Conservation (phyloP, 2,113 vertebrate genomes). For the Oenanthe oenanthe region DNA sequence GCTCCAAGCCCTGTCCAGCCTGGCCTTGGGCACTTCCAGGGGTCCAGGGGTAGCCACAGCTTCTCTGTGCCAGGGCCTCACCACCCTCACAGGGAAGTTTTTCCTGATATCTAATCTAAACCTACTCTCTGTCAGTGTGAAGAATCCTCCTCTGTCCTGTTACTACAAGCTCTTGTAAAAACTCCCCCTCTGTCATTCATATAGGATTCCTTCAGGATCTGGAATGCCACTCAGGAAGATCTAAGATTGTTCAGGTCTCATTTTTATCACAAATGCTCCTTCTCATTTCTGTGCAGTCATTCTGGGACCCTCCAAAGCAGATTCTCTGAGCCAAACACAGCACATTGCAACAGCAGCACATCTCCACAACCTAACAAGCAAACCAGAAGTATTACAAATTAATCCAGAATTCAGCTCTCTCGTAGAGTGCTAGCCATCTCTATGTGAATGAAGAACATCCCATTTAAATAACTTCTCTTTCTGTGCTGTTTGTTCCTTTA, state of each 20-base stretch:
- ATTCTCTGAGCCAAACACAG: background rate
- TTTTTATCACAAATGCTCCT: background rate
- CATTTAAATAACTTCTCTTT: background rate
- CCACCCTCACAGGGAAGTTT: background rate
- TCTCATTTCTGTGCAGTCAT: background rate
- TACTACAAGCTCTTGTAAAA: background rate
- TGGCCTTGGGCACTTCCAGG: background rate
- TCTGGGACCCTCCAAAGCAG: background rate
- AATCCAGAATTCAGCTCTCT: background rate
- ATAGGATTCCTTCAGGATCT: background rate
- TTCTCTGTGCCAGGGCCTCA: background rate
- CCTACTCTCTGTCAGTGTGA: background rate
- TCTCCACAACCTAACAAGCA: background rate
- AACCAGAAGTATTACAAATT: background rate
- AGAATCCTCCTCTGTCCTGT: background rate
- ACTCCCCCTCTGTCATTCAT: background rate
- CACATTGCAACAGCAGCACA: background rate
- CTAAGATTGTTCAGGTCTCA: background rate
- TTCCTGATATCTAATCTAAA: background rate
- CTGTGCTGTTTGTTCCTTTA: background rate
- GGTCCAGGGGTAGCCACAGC: background rate
- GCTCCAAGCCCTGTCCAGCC: rapidly evolving
- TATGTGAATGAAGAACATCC: background rate
- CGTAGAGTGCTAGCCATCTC: background rate
- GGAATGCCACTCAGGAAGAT: background rate